Conservation (phyloP, 2,888 invertebrate species). For the Platerodrilus igneus region DNA sequence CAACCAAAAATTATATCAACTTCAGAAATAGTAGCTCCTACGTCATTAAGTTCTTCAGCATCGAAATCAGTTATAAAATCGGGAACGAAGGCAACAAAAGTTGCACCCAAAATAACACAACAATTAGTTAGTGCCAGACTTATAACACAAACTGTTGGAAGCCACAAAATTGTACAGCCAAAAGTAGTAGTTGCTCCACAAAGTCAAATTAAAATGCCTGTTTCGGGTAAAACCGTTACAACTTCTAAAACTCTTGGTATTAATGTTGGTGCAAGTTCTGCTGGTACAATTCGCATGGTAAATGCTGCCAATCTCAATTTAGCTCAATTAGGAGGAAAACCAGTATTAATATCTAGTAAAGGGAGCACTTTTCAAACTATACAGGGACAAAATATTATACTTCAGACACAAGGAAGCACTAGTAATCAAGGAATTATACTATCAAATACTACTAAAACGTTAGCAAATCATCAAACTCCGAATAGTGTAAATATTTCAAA, state of each 20-base stretch:
- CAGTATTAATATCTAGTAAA: slow-evolving; percentile 53
- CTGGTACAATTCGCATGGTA: slow-evolving; percentile 50
- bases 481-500: slow-evolving; percentile 38
- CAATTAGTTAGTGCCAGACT: slow-evolving; percentile 51
- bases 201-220: slow-evolving; percentile 37
- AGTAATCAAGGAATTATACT: slow-evolving; percentile 27
- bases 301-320: slow-evolving; percentile 51
- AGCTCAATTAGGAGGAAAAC: slow-evolving; percentile 55
- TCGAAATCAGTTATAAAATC: slow-evolving; percentile 32
- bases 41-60: slow-evolving; percentile 31
- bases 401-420: slow-evolving; percentile 42
- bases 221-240: slow-evolving; percentile 33
- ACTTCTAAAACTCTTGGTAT: slow-evolving; percentile 37
- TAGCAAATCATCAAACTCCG: slow-evolving; percentile 20
- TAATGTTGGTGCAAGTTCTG: slow-evolving; percentile 33
- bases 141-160: slow-evolving; percentile 39
- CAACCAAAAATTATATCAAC: slow-evolving; percentile 45
- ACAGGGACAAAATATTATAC: slow-evolving; percentile 48
- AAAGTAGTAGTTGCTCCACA: slow-evolving; percentile 37
- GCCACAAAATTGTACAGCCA: slow-evolving; percentile 37
- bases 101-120: slow-evolving; percentile 43
- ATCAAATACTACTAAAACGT: slow-evolving; percentile 23
- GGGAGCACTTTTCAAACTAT: slow-evolving; percentile 43
- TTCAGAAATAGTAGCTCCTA: slow-evolving; percentile 33
- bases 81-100: slow-evolving; percentile 35